phyloP scores from a whole-genome alignment of 1,140 invertebrate genomes.

The Pseudomyrmex gracilis region DNA sequence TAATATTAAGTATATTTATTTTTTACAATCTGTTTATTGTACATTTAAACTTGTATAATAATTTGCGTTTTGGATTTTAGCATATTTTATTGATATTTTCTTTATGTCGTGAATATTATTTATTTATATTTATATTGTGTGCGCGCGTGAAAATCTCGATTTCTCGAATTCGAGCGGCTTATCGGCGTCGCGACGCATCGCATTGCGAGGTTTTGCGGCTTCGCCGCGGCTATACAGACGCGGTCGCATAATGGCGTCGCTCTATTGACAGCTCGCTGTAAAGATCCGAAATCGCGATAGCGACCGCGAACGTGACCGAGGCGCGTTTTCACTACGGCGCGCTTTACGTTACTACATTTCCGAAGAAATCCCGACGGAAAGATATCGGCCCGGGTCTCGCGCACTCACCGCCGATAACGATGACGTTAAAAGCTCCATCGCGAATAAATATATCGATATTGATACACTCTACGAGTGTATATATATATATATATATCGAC shows the following conservation, averaged over 20 bases:
- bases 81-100: neutral
- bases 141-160: slow-evolving; percentile 1
- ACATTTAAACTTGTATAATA: too few species aligned
- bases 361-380: slow-evolving; percentile 40
- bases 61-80: neutral
- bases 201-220: slow-evolving; percentile 50
- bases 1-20: slow-evolving; percentile 6
- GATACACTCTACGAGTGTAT: slow-evolving; percentile 31
- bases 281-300: slow-evolving; percentile 56
- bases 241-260: slow-evolving; percentile 53
- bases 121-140: neutral
- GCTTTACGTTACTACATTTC: slow-evolving; percentile 50
- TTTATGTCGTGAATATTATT: neutral
- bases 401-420: slow-evolving; percentile 38
- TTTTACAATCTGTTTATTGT: neutral
- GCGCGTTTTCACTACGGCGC: slow-evolving; percentile 49
- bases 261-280: slow-evolving; percentile 62
- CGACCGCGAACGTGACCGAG: slow-evolving; percentile 59
- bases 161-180: slow-evolving; percentile 49
- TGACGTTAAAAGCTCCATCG: slow-evolving; percentile 55
- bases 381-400: slow-evolving; percentile 46
- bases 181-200: slow-evolving; percentile 27
- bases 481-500: too few species aligned
- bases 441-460: slow-evolving; percentile 43
- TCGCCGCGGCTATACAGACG: slow-evolving; percentile 22